These are phyloP conservation scores for Agrochola macilenta DNA, from an alignment of 2,888 invertebrate species.

Conservation along the genomic window DNA sequence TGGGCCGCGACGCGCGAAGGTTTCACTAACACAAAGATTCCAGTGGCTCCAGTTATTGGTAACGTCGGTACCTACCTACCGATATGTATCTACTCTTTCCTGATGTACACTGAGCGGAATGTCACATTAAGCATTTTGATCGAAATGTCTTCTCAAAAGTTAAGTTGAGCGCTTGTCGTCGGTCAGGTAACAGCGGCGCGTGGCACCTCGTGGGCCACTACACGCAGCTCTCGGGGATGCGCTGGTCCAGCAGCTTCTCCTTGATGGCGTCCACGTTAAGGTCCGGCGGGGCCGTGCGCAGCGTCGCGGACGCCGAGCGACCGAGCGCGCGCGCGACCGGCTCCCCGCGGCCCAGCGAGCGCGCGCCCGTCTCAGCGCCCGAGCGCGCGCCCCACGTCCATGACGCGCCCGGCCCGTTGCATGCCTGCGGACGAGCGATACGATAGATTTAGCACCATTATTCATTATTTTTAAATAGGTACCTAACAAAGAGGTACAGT, in stretches of 20 bases:
- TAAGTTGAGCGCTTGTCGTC: neutral
- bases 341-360: conserved; percentile 82
- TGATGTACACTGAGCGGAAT: conserved; percentile 11
- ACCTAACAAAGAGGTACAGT: neutral
- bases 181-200: neutral
- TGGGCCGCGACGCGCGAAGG: neutral
- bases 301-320: conserved; percentile 88
- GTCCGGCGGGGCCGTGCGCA: conserved; percentile 83
- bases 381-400: conserved; percentile 90
- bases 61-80: neutral
- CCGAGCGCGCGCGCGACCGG: conserved; percentile 73
- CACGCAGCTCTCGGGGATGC: conserved; percentile 97
- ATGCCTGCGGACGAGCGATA: conserved; percentile 79
- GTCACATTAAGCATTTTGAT: conserved; percentile 17
- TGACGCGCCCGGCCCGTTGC: conserved; percentile 88
- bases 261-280: conserved; percentile 96
- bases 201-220: conserved; percentile 82
- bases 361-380: conserved; percentile 84
- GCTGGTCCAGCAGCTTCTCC: conserved; percentile 96
- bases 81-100: conserved; percentile 7
- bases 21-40: conserved; percentile 25
- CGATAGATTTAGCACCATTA: neutral
- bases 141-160: conserved; percentile 1
- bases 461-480: neutral
- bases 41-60: conserved; percentile 2